These are phyloP conservation scores for Asbolus verrucosus DNA, from an alignment of 1,140 invertebrate species.

Conservation along the genomic window DNA sequence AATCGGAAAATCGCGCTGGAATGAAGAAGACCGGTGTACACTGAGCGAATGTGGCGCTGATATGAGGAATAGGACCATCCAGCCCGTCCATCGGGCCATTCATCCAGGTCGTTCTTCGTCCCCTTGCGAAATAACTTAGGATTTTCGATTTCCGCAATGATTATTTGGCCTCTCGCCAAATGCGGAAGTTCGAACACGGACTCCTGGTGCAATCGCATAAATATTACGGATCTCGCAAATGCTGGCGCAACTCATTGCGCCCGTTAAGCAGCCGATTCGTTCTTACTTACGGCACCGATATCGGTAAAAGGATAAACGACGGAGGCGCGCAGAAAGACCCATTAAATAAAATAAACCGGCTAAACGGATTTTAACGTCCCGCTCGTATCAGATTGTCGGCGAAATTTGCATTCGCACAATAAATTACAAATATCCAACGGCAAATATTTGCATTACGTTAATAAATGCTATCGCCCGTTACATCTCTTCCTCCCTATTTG, in stretches of 20 bases:
- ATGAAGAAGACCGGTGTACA: background rate
- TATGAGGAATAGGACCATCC: conserved; percentile 35
- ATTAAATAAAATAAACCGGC: conserved; percentile 29
- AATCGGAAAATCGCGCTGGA: conserved; percentile 37
- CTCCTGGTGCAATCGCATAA: conserved; percentile 33
- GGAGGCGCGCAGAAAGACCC: conserved; percentile 2
- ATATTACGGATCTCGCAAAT: conserved; percentile 26
- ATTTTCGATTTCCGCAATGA: conserved; percentile 61
- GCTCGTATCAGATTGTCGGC: background rate
- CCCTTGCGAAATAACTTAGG: conserved; percentile 57
- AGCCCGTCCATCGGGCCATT: conserved; percentile 38
- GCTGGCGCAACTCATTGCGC: conserved; percentile 14
- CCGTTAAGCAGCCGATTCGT: conserved; percentile 22
- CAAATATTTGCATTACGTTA: conserved; percentile 28
- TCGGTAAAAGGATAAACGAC: conserved; percentile 25
- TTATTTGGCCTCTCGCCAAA: conserved; percentile 57
- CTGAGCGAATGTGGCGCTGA: background rate
- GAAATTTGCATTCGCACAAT: conserved; percentile 21
- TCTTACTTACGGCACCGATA: background rate
- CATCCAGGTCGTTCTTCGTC: conserved; percentile 52
- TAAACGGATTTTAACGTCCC: conserved; percentile 30
- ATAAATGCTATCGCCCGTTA: conserved; percentile 7
- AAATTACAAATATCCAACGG: conserved; percentile 7
- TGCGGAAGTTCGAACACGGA: background rate
- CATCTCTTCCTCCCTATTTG: background rate